Evolutionary conservation across 1,140 invertebrate genomes (phyloP), one percentile per base, ranked within the genome.

Genomic region (Monochamus saltuarius): DNA sequence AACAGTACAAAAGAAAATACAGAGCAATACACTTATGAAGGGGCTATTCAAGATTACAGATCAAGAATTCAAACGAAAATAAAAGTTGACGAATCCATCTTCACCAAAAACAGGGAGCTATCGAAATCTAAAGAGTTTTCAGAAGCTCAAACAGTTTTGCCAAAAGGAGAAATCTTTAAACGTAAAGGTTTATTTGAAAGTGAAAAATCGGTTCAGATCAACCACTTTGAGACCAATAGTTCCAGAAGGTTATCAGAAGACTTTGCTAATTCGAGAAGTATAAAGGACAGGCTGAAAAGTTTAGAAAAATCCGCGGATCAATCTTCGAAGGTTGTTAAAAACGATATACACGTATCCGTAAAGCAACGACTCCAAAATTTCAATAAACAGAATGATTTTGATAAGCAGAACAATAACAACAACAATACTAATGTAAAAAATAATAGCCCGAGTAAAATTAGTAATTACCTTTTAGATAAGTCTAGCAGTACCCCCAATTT

Each of bases 21-120:
- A 3, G 85, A 89, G 62, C 90, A 92, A 71, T 93, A 92, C 75
- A 92, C 90, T 0, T 93, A 91, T 73, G 91, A 93, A 74, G 86
- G 89, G 62, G 90, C 90, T 58, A 92, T 92, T 61, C 88, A 91
- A 67, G 87, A 87, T 59, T 92, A 93, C 72, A 88, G 91, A 56
- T 89, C 84, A 58, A 84, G 84, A 69, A 89, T 87, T 58, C 68
- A 69, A 64, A 81, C 81, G 43, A 85, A 79, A 71, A 88, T 68
- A 55, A 69, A 73, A 39, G 49, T 72, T 4, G 69, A 74, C 38
- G 68, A 73, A 29, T 68, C 70, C 8, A 61, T 68, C 34, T 67
- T 75, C 37, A 64, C 51, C 13, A 72, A 65, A 53, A 63, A 62
- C 7, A 65, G 74, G 59, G 78, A 77, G 59, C 69, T 68, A 34